phyloP scores from a whole-genome alignment of 2,797 vertebrate species.

The Acomys russatus region DNA sequence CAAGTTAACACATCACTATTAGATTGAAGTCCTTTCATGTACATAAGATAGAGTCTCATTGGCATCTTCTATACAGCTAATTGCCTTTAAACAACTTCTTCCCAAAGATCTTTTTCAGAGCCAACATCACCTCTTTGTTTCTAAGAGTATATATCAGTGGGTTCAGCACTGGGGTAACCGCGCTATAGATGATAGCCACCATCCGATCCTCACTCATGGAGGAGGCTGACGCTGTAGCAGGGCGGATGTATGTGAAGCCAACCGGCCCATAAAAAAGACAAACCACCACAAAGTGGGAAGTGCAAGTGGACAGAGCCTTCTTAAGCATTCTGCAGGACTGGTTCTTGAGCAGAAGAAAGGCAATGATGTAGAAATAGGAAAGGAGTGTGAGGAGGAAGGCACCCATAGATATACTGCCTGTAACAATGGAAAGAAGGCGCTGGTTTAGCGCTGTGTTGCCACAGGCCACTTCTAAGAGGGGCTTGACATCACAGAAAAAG shows the following conservation, averaged over 20 bases:
- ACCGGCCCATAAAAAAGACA: constrained; percentile 81
- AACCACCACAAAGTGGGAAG: constrained; percentile 79
- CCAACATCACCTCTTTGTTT: constrained; percentile 80
- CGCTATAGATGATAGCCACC: constrained; percentile 80
- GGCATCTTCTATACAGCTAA: not conserved
- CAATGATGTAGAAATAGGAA: constrained; percentile 81
- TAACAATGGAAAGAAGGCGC: constrained; percentile 75
- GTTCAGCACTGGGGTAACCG: constrained; percentile 80
- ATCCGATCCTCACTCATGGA: constrained; percentile 72
- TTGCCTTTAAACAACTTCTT: constrained; percentile 35
- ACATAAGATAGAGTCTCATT: not conserved
- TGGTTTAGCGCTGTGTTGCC: constrained; percentile 73
- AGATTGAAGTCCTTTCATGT: not conserved
- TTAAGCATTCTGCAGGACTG: constrained; percentile 62
- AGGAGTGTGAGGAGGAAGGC: constrained; percentile 79
- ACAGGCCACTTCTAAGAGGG: constrained; percentile 80
- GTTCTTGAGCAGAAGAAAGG: constrained; percentile 77
- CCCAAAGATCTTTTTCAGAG: constrained; percentile 60
- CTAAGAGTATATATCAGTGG: constrained; percentile 82
- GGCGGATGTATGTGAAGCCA: constrained; percentile 78
- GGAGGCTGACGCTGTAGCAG: constrained; percentile 62
- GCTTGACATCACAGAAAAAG: constrained; percentile 84
- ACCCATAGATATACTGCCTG: constrained; percentile 77
- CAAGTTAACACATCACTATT: not conserved
- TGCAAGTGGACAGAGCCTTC: constrained; percentile 82